Evolutionary conservation across 2,888 invertebrate species (phyloP), one percentile per base, ranked within the genome.

Genomic region (Pelosia muscerda): DNA sequence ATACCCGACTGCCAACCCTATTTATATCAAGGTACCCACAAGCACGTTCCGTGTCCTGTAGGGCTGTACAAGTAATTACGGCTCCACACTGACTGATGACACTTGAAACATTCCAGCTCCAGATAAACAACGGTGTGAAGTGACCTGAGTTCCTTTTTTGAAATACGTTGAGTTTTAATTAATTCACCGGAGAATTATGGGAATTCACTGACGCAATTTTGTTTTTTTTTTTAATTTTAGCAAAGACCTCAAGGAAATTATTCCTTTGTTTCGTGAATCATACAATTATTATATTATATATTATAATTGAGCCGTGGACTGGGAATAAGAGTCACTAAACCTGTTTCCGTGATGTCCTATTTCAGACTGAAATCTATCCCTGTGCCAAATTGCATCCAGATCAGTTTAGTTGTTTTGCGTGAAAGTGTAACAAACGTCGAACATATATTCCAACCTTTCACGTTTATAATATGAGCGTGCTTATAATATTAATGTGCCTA

Each of bases 21-120:
- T 65, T 78, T 69, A 66, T 56, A 72, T 73, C 74, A 82, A 70
- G 72, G 71, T 62, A 76, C 69, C 74, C 74, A 66, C 75, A 75
- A 78, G 75, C 82, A 76, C 78, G 76, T 71, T 38, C 69, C 74
- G 63, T 72, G 65, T 76, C 72, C 77, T 79, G 75, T 79, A 83
- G 78, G 74, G 77, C 74, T 74, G 31, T 75, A 69, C 70, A 74
- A 68, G 74, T 81, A 78, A 79, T 79, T 79, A 78, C 62, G 70
- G 60, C 69, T 75, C 63, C 68, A 58, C 68, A 38, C 76, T 78
- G 81, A 79, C 77, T 76, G 81, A 79, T 81, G 81, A 77, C 69
- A 69, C 80, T 80, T 54, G 73, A 68, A 71, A 74, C 80, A 73
- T 73, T 75, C 67, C 63, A 63, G 68, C 73, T 69, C 70, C 62